Conservation (phyloP, 1,140 invertebrate genomes). For the Cardiocondyla obscurior region DNA sequence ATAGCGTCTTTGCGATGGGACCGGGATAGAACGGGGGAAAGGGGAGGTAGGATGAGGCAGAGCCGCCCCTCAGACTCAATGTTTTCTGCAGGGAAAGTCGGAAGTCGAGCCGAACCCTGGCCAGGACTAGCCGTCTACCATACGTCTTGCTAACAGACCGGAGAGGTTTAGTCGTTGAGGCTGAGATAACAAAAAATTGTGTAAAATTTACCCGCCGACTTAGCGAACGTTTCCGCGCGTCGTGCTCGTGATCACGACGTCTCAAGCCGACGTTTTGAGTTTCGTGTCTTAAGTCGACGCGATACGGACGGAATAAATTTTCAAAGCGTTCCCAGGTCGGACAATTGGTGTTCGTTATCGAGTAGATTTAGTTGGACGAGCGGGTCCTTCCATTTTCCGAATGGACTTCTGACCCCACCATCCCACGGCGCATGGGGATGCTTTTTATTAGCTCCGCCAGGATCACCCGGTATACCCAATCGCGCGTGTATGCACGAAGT, state of each 20-base stretch:
- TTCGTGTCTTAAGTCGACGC: conserved; percentile 64
- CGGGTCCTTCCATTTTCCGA: conserved; percentile 83
- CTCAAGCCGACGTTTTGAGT: neutral
- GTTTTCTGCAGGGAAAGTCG: conserved; percentile 84
- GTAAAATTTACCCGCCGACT: conserved; percentile 65
- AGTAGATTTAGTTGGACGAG: conserved; percentile 83
- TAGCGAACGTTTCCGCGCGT: too few relatives aligned
- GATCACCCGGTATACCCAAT: conserved; percentile 75
- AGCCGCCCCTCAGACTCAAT: conserved; percentile 81
- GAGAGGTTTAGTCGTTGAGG: conserved; percentile 77
- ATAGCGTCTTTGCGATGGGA: conserved; percentile 81
- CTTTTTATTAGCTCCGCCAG: conserved; percentile 83
- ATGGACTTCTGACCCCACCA: conserved; percentile 83
- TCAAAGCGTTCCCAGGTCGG: conserved; percentile 42
- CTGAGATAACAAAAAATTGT: conserved; percentile 61
- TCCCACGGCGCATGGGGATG: conserved; percentile 76
- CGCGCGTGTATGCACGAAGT: neutral
- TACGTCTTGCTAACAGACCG: conserved; percentile 82
- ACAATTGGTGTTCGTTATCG: conserved; percentile 81
- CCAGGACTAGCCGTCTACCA: conserved; percentile 82
- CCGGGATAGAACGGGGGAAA: neutral
- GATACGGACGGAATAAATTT: conserved; percentile 5
- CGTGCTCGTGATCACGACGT: too few relatives aligned
- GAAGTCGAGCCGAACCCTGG: conserved; percentile 83
- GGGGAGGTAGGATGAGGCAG: conserved; percentile 69